These are phyloP conservation scores for Tokudaia muenninki DNA, from an alignment of 2,797 vertebrate species.

Conservation along the genomic window DNA sequence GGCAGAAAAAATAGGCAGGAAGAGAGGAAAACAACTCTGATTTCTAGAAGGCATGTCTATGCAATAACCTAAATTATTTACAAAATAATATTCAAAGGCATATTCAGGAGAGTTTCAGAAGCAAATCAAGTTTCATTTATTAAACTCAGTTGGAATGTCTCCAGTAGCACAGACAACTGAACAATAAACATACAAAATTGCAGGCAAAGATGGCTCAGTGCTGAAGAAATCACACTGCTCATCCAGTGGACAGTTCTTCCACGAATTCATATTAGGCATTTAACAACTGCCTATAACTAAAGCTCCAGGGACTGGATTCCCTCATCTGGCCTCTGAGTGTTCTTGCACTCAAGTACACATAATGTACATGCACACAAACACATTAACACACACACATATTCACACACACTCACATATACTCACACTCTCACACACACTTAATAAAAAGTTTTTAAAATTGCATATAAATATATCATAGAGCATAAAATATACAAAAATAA, in stretches of 20 bases:
- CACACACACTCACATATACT: background rate
- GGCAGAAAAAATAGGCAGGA: background rate
- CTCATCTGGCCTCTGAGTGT: background rate
- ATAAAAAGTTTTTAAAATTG: background rate
- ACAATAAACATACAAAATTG: background rate
- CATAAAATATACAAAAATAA: background rate
- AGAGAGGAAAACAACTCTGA: background rate
- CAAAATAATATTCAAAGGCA: background rate
- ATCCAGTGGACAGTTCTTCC: background rate
- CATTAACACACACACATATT: background rate
- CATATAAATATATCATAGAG: background rate
- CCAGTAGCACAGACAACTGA: background rate
- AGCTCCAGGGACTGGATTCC: background rate
- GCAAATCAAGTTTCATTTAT: background rate
- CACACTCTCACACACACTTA: background rate
- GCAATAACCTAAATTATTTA: background rate
- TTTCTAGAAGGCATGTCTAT: background rate
- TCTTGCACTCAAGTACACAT: background rate
- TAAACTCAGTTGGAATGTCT: background rate
- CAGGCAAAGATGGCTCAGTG: background rate
- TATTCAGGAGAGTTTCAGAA: background rate
- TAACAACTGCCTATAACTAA: background rate
- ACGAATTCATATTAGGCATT: no score
- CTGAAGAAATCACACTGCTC: background rate
- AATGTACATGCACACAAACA: background rate